Percentiles rank a stretch among this genome's conserved stretches.
phyloP scores from a whole-genome alignment of 2,113 vertebrate genomes.

The Capreolus pygargus region DNA sequence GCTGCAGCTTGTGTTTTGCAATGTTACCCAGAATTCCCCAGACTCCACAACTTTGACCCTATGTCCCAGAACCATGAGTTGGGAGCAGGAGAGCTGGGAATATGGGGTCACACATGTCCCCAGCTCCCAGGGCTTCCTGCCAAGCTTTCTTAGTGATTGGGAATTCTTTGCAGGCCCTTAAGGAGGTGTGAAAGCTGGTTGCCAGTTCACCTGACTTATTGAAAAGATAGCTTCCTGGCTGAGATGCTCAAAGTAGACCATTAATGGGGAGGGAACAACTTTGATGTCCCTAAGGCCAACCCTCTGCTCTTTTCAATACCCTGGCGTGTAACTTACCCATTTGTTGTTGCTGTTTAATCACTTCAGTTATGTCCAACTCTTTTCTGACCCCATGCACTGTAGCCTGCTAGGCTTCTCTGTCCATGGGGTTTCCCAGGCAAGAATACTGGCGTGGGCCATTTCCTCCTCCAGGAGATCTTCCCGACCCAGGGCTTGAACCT shows the following conservation, averaged over 20 bases:
- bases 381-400: neutral
- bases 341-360: neutral
- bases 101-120: neutral
- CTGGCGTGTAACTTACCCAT: neutral
- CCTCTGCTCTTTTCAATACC: neutral
- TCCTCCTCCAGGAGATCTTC: neutral
- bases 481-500: neutral
- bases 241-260: neutral
- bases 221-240: neutral
- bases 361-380: neutral
- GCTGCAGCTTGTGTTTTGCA: neutral
- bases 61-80: neutral
- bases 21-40: neutral
- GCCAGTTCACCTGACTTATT: neutral
- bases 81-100: neutral
- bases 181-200: neutral
- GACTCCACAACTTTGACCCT: constrained; percentile 25
- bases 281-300: neutral
- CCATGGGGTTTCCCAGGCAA: neutral
- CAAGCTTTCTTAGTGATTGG: neutral
- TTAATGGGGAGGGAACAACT: neutral
- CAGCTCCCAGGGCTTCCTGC: neutral
- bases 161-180: neutral
- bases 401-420: neutral
- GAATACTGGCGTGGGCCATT: neutral